Evolutionary conservation across 2,797 vertebrate species (phyloP).

Genomic region (Ciconia nigra): DNA sequence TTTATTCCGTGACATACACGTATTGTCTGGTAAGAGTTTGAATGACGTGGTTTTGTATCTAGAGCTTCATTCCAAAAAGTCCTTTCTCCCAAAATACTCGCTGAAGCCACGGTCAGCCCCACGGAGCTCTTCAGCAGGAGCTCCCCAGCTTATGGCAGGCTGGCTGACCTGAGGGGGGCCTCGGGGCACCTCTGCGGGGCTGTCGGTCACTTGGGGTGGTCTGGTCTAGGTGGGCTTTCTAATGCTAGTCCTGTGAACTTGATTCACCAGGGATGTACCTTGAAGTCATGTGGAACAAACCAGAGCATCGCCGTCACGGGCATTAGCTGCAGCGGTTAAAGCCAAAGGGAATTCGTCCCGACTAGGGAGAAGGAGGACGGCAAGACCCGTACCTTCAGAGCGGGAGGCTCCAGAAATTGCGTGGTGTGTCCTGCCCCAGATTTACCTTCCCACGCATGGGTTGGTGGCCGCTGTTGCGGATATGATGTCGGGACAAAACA

Average conservation of each 20-base stretch:
- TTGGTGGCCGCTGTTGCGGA: neutral
- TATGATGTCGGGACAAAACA: neutral
- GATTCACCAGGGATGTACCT: neutral
- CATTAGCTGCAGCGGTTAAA: neutral
- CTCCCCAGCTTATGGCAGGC: neutral
- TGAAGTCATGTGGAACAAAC: neutral
- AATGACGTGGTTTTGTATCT: neutral
- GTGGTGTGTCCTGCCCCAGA: neutral
- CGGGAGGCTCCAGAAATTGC: neutral
- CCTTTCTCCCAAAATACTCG: neutral
- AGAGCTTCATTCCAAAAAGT: neutral
- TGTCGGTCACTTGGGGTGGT: accelerated
- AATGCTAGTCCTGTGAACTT: neutral
- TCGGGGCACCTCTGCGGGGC: no score
- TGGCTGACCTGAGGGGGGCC: accelerated
- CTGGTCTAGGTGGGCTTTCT: neutral
- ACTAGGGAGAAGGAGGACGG: neutral
- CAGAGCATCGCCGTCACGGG: neutral
- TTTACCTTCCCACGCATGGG: neutral
- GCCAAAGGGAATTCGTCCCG: neutral
- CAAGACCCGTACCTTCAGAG: neutral
- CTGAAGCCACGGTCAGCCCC: neutral
- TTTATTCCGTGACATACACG: neutral
- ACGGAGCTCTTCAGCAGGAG: accelerated
- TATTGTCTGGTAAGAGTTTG: neutral